Percentiles rank a stretch among this genome's conserved stretches.
These are phyloP conservation scores for Xylocampa areola DNA, from an alignment of 2,888 invertebrate species.

Conservation along the genomic window DNA sequence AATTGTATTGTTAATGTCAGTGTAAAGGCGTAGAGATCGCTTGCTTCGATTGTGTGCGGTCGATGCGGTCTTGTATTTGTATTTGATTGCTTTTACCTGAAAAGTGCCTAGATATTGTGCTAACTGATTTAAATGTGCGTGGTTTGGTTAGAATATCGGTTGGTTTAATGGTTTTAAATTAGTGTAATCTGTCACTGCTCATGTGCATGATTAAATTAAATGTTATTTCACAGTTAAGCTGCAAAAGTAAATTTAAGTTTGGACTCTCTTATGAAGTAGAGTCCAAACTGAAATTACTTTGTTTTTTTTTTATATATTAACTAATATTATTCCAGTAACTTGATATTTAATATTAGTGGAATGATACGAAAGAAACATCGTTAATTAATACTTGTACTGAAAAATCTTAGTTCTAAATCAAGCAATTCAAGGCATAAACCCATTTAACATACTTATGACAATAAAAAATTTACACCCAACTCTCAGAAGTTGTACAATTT, in stretches of 20 bases:
- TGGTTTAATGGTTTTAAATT: slow-evolving; percentile 10
- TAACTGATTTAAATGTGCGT: slow-evolving; percentile 41
- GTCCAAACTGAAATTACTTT: no score
- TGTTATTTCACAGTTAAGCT: no score
- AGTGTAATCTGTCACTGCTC: neutral
- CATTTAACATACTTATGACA: slow-evolving; percentile 3
- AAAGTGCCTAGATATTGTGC: slow-evolving; percentile 51
- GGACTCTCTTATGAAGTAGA: no score
- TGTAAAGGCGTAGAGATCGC: slow-evolving; percentile 88
- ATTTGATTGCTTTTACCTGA: slow-evolving; percentile 66
- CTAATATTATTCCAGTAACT: no score
- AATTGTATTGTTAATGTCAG: slow-evolving; percentile 88
- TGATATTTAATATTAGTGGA: no score
- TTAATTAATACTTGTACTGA: no score
- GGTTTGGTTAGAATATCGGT: slow-evolving; percentile 19
- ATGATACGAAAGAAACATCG: no score
- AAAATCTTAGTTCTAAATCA: neutral
- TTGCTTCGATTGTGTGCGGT: slow-evolving; percentile 85
- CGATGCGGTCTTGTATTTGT: slow-evolving; percentile 73
- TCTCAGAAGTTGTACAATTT: slow-evolving; percentile 21
- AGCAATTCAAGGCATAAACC: no score
- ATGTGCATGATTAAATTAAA: neutral
- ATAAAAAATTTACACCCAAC: slow-evolving; percentile 2
- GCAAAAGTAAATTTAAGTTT: no score
- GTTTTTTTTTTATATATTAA: no score